Evolutionary conservation across 1,140 invertebrate species (phyloP).

Genomic region (Drosophila sulfurigaster): DNA sequence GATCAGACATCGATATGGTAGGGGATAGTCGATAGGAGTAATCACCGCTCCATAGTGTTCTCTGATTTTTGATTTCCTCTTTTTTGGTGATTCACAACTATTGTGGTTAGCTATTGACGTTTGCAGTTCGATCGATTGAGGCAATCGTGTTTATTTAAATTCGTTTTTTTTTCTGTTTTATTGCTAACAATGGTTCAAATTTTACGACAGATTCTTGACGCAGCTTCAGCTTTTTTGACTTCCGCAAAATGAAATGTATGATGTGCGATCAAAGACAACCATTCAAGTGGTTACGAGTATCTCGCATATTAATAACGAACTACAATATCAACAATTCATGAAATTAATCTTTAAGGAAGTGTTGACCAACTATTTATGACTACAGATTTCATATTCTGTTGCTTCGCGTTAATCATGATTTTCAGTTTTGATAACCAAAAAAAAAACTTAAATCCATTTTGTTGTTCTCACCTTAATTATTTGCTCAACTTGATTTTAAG

Average conservation of each 20-base stretch:
- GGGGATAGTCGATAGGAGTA: slow-evolving; percentile 20
- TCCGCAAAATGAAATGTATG: slow-evolving; percentile 49
- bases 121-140: slow-evolving; percentile 10
- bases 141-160: slow-evolving; percentile 24
- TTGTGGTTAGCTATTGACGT: slow-evolving; percentile 13
- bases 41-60: slow-evolving; percentile 48
- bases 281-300: not conserved
- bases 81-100: slow-evolving; percentile 53
- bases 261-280: slow-evolving; percentile 7
- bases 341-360: slow-evolving; percentile 5
- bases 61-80: slow-evolving; percentile 46
- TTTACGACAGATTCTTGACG: slow-evolving; percentile 60
- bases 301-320: slow-evolving; percentile 3
- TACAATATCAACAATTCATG: not conserved
- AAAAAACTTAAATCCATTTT: not conserved
- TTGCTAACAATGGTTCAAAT: slow-evolving; percentile 38
- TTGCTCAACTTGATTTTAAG: slow-evolving; percentile 6
- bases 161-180: not conserved
- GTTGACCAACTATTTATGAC: slow-evolving; percentile 4
- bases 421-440: not conserved
- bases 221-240: slow-evolving; percentile 20
- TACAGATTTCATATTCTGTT: not conserved
- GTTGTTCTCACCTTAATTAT: slow-evolving; percentile 6
- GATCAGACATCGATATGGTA: slow-evolving; percentile 33
- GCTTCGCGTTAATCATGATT: not conserved